Evolutionary conservation across 37 sponge, comb jelly and placozoan species (phyloP).

Genomic region (Aplysina aerophoba): DNA sequence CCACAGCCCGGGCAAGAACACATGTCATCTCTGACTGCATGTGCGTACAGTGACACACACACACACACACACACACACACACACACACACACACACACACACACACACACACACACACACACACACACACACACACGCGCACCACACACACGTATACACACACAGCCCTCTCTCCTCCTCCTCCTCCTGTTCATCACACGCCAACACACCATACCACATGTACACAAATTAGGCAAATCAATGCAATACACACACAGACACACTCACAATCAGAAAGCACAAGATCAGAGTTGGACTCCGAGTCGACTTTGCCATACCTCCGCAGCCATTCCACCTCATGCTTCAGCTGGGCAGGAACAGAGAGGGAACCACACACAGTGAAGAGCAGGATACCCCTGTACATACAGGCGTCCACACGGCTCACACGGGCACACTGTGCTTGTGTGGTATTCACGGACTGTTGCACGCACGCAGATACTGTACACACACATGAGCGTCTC

Average conservation of each 20-base stretch:
- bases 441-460: background rate
- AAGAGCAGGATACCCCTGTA: background rate
- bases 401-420: no score
- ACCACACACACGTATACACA: no score
- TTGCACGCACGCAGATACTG: background rate
- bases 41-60: no score
- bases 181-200: no score
- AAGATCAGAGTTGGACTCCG: background rate
- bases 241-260: background rate
- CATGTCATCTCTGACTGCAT: no score
- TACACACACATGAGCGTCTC: background rate
- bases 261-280: background rate
- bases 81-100: no score
- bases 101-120: no score
- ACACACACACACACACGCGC: no score
- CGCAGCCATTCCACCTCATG: background rate
- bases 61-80: no score
- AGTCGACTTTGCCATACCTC: background rate
- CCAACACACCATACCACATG: background rate
- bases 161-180: no score
- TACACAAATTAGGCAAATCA: background rate
- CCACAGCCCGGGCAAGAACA: no score
- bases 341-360: background rate
- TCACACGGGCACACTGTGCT: background rate
- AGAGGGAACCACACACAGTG: background rate